Base-by-base conservation (phyloP, 2,888 invertebrate species). In the Rutpela maculata region DNA sequence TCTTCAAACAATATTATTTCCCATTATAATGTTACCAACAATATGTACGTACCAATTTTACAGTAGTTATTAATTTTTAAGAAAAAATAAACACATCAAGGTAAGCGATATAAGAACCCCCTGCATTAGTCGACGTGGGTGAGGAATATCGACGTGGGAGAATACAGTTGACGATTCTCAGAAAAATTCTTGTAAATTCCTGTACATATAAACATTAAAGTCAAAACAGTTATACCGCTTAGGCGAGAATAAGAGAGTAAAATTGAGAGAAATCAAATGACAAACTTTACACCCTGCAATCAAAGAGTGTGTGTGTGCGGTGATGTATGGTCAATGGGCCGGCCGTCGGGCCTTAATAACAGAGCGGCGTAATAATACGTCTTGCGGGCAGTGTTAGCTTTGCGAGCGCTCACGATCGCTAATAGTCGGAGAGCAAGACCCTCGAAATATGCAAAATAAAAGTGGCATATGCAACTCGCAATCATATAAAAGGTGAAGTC, bases 241-340 rank as follows among this genome's bases (percentile, higher is more conserved):
- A 79, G 67, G 67, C 62, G 70, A 59, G 70, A 59, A 59, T 67
- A 62, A 66, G 80, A 78, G 80, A 81, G 79, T 80, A 80, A 83
- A 83, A 84, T 83, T 83, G 82, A 83, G 83, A 83, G 84, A 84
- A 86, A 84, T 84, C 87, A 86, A 88, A 88, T 88, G 88, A 88
- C 88, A 88, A 88, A 88, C 86, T 88, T 88, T 88, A 87, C 88
- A 88, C 87, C 88, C 88, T 87, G 84, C 87, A 88, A 88, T 88
- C 88, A 87, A 79, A 83, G 84, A 85, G 72, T 62, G 71, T 66
- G 77, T 65, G 70, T 73, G 66, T 86, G 87, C 86, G 86, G 88
- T 89, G 89, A 88, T 88, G 87, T 89, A 89, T 89, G 89, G 88
- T 85, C 88, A 88, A 86, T 88, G 88, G 89, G 89, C 88, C 85